Evolutionary conservation across 2,797 vertebrate species (phyloP).

Genomic region (Tiaroga cobitis): DNA sequence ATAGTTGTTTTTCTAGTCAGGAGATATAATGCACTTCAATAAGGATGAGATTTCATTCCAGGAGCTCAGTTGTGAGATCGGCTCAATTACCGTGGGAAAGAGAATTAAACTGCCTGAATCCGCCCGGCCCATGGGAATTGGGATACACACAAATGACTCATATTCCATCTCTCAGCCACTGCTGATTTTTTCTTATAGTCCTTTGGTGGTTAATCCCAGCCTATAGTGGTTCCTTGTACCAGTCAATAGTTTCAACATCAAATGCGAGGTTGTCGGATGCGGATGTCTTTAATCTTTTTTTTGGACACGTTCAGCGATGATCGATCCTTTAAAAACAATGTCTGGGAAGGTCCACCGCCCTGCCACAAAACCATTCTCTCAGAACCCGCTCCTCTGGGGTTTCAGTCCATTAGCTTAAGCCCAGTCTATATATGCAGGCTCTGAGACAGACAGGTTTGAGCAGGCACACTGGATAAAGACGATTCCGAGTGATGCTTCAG

Average conservation of each 20-base stretch:
- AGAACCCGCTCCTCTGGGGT: constrained; percentile 17
- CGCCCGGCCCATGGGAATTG: not conserved
- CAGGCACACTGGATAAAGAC: constrained; percentile 35
- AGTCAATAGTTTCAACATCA: constrained; percentile 49
- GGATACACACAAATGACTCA: constrained; percentile 35
- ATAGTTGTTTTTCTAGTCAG: constrained; percentile 28
- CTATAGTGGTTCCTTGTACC: constrained; percentile 5
- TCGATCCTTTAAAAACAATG: constrained; percentile 40
- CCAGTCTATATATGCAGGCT: constrained; percentile 18
- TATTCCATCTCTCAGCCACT: constrained; percentile 4
- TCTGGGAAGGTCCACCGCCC: constrained; percentile 14
- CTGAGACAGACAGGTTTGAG: constrained; percentile 43
- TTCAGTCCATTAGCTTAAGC: constrained; percentile 34
- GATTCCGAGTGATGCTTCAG: constrained; percentile 30
- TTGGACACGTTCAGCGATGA: constrained; percentile 27
- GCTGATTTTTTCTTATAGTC: constrained; percentile 19
- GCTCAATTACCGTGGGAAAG: constrained; percentile 38
- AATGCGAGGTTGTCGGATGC: constrained; percentile 25
- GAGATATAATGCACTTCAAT: constrained; percentile 57
- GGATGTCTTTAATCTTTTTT: constrained; percentile 30
- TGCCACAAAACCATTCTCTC: constrained; percentile 39
- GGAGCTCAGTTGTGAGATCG: constrained; percentile 12
- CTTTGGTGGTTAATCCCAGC: constrained; percentile 29
- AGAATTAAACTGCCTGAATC: constrained; percentile 32
- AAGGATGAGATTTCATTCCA: constrained; percentile 32